These are phyloP conservation scores for Pogonognathellus flavescens DNA, from an alignment of 1,140 invertebrate genomes.

Conservation along the genomic window DNA sequence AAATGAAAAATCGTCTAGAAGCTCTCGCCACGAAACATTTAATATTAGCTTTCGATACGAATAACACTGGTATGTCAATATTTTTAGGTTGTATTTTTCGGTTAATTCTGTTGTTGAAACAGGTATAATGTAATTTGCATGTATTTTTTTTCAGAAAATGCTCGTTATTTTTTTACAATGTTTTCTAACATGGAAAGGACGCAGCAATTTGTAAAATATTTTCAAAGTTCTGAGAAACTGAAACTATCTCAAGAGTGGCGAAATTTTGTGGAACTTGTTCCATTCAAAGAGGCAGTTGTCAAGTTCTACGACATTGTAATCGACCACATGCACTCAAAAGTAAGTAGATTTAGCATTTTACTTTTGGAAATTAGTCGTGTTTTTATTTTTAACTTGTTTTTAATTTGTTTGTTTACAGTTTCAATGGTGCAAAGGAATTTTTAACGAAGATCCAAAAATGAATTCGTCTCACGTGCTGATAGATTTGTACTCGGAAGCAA, in stretches of 20 bases:
- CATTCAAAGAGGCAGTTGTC: constrained; percentile 63
- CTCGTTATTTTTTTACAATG: constrained; percentile 65
- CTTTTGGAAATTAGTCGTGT: background rate
- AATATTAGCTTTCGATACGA: constrained; percentile 67
- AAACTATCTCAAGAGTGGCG: constrained; percentile 65
- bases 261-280: constrained; percentile 60
- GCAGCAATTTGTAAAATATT: constrained; percentile 65
- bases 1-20: constrained; percentile 67
- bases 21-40: constrained; percentile 66
- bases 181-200: constrained; percentile 64
- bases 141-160: constrained; percentile 61
- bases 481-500: constrained; percentile 62
- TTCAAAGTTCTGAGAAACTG: constrained; percentile 65
- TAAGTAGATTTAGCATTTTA: constrained; percentile 1
- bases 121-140: too few species aligned
- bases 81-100: too few species aligned
- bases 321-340: constrained; percentile 65
- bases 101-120: too few species aligned
- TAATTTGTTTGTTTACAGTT: constrained; percentile 55
- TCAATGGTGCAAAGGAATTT: constrained; percentile 65
- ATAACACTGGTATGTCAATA: constrained; percentile 61
- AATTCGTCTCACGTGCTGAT: constrained; percentile 60
- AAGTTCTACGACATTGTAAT: constrained; percentile 64
- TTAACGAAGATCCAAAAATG: constrained; percentile 53
- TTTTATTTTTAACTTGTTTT: background rate